Evolutionary conservation across 92 coral and sea anemone genomes (phyloP), one percentile per base, ranked within the genome.

Genomic region (Epizoanthus rinbou): DNA sequence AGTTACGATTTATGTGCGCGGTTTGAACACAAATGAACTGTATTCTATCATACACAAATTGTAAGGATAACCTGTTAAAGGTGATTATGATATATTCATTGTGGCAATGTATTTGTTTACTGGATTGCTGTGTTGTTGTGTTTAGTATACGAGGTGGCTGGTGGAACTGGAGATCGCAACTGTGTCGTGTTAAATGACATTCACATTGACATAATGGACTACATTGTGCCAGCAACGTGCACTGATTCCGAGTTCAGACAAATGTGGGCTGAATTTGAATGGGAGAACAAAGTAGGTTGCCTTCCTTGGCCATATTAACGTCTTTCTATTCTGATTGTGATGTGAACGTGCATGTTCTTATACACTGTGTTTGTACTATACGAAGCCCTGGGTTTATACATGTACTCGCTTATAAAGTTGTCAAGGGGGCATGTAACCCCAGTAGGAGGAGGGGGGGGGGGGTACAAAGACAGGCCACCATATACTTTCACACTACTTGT

Each of bases 191-290:
- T 97, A 35, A 97, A 97, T 59, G 99, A 97, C 63, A 92, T 97
- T 60, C 99, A 97, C 72, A 97, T 97, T 63, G 99, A 97, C 73
- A 97, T 97, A 85, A 97, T 97, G 99, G 99, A 97, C 73, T 97
- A 97, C 91, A 97, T 97, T 80, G 86, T 97, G 33, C 99, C 99
- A 3, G 99, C 99, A 2, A 82, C 94, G 6, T 97, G 99, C 79
- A 97, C 99, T 37, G 99, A 97, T 85, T 90, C 99, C 2, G 99
- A 97, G 89, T 97, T 97, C 90, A 94, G 99, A 84, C 99, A 94
- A 60, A 97, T 97, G 99, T 97, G 99, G 99, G 99, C 99, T 0
- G 99, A 97, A 85, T 97, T 97, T 71, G 99, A 97, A 72, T 97
- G 99, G 99, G 99, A 97, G 67, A 97, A 97, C 86, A 97, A 97